These are phyloP conservation scores for Siniperca obscura DNA, from an alignment of 2,797 vertebrate genomes.

Conservation along the genomic window DNA sequence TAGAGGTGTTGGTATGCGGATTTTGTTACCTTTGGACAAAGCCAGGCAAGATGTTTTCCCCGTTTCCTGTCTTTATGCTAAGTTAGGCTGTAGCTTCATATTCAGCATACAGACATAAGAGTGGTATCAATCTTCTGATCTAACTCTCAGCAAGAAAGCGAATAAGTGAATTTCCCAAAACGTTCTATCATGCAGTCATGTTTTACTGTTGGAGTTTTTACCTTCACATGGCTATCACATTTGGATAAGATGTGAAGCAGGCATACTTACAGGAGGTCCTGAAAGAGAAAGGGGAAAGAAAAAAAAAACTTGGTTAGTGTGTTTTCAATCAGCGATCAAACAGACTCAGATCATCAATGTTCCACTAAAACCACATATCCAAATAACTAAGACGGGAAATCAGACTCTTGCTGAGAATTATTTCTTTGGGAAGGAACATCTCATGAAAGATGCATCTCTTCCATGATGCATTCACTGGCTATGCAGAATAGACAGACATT, in stretches of 20 bases:
- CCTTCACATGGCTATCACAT: slow-evolving; percentile 61
- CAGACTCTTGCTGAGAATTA: slow-evolving; percentile 28
- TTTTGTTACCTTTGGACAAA: not conserved
- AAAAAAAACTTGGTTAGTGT: slow-evolving; percentile 62
- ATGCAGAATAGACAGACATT: slow-evolving; percentile 20
- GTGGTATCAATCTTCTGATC: not conserved
- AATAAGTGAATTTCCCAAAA: not conserved
- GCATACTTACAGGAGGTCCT: slow-evolving; percentile 99
- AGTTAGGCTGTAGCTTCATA: not conserved
- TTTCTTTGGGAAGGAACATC: slow-evolving; percentile 23
- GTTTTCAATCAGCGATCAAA: slow-evolving; percentile 64
- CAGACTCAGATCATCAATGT: slow-evolving; percentile 45
- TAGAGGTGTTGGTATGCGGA: not conserved
- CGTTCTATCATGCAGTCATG: not conserved
- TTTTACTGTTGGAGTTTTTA: slow-evolving; percentile 55
- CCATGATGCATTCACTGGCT: slow-evolving; percentile 37
- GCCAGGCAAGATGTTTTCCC: not conserved
- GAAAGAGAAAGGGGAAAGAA: slow-evolving; percentile 62
- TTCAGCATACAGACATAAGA: not conserved
- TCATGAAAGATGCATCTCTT: slow-evolving; percentile 34
- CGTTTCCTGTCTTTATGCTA: not conserved
- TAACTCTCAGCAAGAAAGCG: not conserved
- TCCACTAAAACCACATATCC: slow-evolving; percentile 54
- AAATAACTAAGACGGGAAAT: slow-evolving; percentile 43
- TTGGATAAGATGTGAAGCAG: slow-evolving; percentile 66